These are phyloP conservation scores for Lycorma delicatula DNA, from an alignment of 1,140 invertebrate species.

Conservation along the genomic window DNA sequence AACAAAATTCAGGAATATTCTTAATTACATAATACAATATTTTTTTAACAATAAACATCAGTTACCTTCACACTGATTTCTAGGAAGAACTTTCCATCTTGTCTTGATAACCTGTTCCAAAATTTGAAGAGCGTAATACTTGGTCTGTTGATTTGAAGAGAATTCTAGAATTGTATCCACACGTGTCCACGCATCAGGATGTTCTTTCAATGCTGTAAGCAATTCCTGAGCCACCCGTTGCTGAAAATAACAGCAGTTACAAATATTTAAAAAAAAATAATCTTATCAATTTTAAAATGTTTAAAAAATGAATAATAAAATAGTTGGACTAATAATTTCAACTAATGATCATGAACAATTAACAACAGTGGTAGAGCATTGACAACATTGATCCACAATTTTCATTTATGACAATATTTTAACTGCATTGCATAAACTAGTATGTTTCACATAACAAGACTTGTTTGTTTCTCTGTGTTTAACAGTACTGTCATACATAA, in stretches of 20 bases:
- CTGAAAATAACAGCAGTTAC: constrained; percentile 39
- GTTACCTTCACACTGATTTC: constrained; percentile 94
- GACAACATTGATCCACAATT: too few relatives aligned
- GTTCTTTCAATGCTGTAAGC: constrained; percentile 90
- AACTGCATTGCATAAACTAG: too few relatives aligned
- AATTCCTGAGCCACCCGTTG: constrained; percentile 92
- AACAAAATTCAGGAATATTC: neutral
- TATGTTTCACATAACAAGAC: too few relatives aligned
- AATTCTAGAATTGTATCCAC: constrained; percentile 98
- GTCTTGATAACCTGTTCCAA: constrained; percentile 99
- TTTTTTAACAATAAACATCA: neutral
- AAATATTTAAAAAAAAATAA: too few relatives aligned
- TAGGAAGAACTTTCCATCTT: constrained; percentile 95
- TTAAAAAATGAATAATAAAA: neutral
- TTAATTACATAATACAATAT: neutral
- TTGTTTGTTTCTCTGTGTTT: too few relatives aligned
- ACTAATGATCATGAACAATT: neutral
- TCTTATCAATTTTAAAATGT: too few relatives aligned
- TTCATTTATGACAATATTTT: too few relatives aligned
- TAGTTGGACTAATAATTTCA: neutral
- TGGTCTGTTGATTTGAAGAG: constrained; percentile 90
- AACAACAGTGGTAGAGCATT: neutral
- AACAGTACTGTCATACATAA: too few relatives aligned
- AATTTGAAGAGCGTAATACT: constrained; percentile 99
- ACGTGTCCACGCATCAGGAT: constrained; percentile 97